phyloP scores from a whole-genome alignment of 2,797 vertebrate species.

The Oreochromis grahami region DNA sequence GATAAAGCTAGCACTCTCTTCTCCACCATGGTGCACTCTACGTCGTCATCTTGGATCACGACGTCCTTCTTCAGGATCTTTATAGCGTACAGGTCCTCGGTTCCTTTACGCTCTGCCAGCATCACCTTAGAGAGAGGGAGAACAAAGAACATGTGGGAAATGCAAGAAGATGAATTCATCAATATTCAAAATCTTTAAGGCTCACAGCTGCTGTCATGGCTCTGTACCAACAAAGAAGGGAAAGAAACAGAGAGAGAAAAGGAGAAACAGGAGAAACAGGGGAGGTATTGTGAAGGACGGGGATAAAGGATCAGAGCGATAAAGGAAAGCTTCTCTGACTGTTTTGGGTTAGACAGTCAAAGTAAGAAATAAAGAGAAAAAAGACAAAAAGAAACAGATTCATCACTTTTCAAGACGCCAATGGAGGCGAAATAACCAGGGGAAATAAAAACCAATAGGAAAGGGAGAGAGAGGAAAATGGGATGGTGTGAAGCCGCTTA shows the following conservation, averaged over 20 bases:
- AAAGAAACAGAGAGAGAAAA: not conserved
- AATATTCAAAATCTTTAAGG: not conserved
- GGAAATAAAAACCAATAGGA: not conserved
- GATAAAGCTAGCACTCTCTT: conserved; percentile 91
- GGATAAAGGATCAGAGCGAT: not conserved
- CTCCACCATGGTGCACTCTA: conserved; percentile 98
- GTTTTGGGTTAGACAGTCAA: conserved; percentile 8
- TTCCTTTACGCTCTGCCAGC: conserved; percentile 91
- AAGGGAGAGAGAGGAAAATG: not conserved
- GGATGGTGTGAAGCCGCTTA: not conserved
- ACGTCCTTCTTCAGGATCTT: conserved; percentile 99
- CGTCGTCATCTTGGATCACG: conserved; percentile 95
- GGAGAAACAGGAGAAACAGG: not conserved
- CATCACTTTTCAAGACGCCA: conserved; percentile 2
- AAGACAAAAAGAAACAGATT: not conserved
- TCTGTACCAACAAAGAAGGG: not conserved
- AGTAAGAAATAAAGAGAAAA: not conserved
- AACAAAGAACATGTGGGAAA: not conserved
- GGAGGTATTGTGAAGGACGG: not conserved
- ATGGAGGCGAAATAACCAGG: not conserved
- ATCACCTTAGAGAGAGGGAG: conserved; percentile 81
- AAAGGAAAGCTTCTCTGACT: conserved; percentile 2
- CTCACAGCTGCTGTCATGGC: not conserved
- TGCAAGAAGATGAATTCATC: not conserved
- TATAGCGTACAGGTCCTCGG: conserved; percentile 89